A percentile compares a stretch with the other conserved stretches of the same genome.
phyloP scores from a whole-genome alignment of 1,140 invertebrate species.

The Drosophila nebulosa region DNA sequence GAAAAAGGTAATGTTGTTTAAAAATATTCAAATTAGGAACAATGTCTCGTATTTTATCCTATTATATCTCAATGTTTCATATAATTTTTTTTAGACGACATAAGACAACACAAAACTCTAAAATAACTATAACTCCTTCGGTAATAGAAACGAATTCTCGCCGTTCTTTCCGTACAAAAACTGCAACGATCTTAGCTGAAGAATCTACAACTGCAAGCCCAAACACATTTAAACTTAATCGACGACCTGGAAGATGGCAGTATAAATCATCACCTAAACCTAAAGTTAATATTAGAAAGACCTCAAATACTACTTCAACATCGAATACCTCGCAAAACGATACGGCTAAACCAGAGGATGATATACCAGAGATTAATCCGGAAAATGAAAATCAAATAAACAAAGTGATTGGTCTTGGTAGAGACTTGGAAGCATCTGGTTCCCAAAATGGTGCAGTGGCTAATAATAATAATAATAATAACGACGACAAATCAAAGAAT shows the following conservation, averaged over 20 bases:
- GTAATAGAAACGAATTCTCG: conserved; percentile 80
- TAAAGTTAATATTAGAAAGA: conserved; percentile 89
- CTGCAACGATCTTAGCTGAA: conserved; percentile 82
- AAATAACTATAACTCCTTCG: conserved; percentile 67
- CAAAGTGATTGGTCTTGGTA: conserved; percentile 50
- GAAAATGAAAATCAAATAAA: conserved; percentile 20
- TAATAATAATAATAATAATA: conserved; percentile 83
- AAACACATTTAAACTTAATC: conserved; percentile 89
- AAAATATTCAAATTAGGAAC: too few relatives aligned
- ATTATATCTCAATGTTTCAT: too few relatives aligned
- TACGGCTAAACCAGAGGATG: conserved; percentile 22
- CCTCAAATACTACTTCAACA: conserved; percentile 21
- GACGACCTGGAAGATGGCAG: conserved; percentile 91
- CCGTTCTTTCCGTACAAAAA: conserved; percentile 84
- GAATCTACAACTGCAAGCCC: conserved; percentile 83
- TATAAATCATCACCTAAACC: conserved; percentile 94
- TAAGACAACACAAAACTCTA: conserved; percentile 76
- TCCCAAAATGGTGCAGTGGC: conserved; percentile 84
- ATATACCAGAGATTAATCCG: conserved; percentile 23
- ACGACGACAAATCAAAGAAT: conserved; percentile 83
- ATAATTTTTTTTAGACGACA: conserved; percentile 39
- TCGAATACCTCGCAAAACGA: conserved; percentile 27
- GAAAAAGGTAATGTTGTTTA: conserved; percentile 66
- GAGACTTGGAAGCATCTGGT: conserved; percentile 86
- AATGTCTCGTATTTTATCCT: too few relatives aligned